Evolutionary conservation across 2,888 invertebrate genomes (phyloP).

Genomic region (Volucella inflata): DNA sequence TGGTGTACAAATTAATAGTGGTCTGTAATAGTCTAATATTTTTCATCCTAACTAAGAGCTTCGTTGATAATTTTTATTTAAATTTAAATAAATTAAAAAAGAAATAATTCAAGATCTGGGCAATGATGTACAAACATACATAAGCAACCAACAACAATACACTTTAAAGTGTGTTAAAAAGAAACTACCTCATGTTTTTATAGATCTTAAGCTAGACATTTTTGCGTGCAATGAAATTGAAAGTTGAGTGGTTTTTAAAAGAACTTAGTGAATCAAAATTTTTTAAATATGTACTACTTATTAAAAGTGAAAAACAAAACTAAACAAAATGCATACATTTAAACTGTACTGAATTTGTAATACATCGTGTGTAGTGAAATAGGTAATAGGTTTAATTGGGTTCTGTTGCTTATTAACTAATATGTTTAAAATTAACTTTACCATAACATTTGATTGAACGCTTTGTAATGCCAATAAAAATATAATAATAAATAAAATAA

Average conservation of each 20-base stretch:
- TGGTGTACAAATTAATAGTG: too few relatives aligned
- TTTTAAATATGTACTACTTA: background rate
- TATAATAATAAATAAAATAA: too few relatives aligned
- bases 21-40: too few relatives aligned
- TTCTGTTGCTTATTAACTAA: too few relatives aligned
- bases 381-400: background rate
- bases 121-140: conserved; percentile 26
- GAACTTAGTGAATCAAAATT: conserved; percentile 10
- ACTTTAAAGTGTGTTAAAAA: conserved; percentile 34
- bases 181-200: conserved; percentile 61
- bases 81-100: too few relatives aligned
- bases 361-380: conserved; percentile 15
- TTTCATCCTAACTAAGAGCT: too few relatives aligned
- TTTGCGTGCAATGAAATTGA: conserved; percentile 30
- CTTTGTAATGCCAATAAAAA: too few relatives aligned
- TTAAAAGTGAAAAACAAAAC: conserved; percentile 8
- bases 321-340: conserved; percentile 18
- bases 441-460: too few relatives aligned
- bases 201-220: conserved; percentile 42
- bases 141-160: conserved; percentile 26
- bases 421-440: too few relatives aligned
- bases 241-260: conserved; percentile 13
- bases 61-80: too few relatives aligned
- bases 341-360: conserved; percentile 39
- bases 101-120: background rate